Evolutionary conservation across 2,113 vertebrate genomes (phyloP), one percentile per base, ranked within the genome.

Genomic region (Merops nubicus): DNA sequence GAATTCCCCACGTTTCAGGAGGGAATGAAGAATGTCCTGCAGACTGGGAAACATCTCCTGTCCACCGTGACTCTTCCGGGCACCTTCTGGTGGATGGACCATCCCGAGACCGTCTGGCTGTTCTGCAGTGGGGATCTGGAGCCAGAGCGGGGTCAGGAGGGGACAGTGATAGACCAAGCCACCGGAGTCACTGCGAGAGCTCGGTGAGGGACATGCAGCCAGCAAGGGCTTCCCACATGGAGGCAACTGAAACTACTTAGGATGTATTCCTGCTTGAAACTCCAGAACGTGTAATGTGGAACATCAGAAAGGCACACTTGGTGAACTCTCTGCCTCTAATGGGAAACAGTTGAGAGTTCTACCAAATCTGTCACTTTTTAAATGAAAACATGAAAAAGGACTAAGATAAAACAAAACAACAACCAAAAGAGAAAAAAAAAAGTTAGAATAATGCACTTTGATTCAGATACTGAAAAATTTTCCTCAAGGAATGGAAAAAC

Each of bases 381-480:
- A 97, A 93, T 60, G 45, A 67, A 91, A 96, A 94, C 97, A 93
- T 60, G 73, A 86, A 82, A 87, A 96, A 54, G 59, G n/a, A 87
- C 91, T 59, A 74, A 96, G 96, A 97, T 97, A 96, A 97, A 97
- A 96, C 96, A 94, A 94, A 93, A 93, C 57, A 95, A 94, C 47
- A 25, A 45, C 33, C 18, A 42, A 62, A 60, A 76, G n/a, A 11
- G 56, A 43, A 81, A 88, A 72, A 73, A 75, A 73, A 72, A 70
- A 78, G 75, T 87, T 96, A 68, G 84, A 67, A 97, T 96, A 91
- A 47, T 63, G 89, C 88, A 54, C 97, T 98, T 98, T 97, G 97
- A 97, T 98, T 98, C 93, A 96, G 96, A 98, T 95, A 93, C 91
- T 83, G 93, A 97, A 97, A 98, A 97, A 85, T 53, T 93, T 94